A percentile compares a stretch with the other conserved stretches of the same genome.
phyloP scores from a whole-genome alignment of 2,797 vertebrate species.

The Bradypodion pumilum region DNA sequence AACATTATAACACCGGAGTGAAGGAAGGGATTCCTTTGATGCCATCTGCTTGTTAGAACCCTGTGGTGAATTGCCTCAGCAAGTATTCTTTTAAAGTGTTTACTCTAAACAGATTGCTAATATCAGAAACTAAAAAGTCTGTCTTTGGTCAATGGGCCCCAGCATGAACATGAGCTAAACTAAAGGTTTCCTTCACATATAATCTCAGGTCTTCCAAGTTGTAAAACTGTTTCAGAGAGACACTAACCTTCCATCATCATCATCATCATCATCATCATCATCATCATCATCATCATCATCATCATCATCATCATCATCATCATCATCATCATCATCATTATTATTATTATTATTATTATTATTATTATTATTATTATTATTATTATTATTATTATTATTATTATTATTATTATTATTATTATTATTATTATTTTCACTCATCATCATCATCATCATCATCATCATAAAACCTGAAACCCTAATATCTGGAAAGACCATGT shows the following conservation, averaged over 20 bases:
- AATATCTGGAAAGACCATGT: no score
- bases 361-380: no score
- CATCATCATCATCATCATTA: no score
- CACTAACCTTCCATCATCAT: conserved; percentile 63
- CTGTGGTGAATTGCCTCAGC: conserved; percentile 64
- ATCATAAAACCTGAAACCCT: no score
- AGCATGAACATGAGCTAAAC: conserved; percentile 66
- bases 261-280: no score
- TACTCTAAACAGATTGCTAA: conserved; percentile 74
- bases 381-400: no score
- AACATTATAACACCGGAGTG: conserved; percentile 70
- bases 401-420: no score
- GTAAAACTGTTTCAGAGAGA: conserved; percentile 67
- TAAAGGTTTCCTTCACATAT: conserved; percentile 69
- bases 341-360: no score
- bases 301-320: no score
- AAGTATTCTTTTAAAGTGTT: conserved; percentile 73
- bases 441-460: no score
- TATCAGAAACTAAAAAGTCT: conserved; percentile 74
- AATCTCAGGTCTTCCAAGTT: conserved; percentile 69
- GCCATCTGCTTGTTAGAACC: conserved; percentile 73
- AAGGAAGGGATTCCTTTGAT: conserved; percentile 64
- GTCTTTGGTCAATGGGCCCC: conserved; percentile 74
- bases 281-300: no score
- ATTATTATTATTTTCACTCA: no score